These are phyloP conservation scores for Vollenhovia emeryi DNA, from an alignment of 1,140 invertebrate genomes.

Conservation along the genomic window DNA sequence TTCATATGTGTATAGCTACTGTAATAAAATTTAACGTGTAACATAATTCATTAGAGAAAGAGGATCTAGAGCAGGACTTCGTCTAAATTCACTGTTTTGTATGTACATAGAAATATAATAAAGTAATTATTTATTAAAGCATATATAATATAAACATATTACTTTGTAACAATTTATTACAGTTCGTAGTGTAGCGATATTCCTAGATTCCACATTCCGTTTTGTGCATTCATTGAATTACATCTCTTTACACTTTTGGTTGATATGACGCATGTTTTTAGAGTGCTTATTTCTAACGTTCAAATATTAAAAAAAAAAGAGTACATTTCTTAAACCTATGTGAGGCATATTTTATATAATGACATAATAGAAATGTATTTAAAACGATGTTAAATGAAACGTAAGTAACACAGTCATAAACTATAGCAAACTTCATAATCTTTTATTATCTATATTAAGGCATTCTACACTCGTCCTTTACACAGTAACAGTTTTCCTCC, in stretches of 20 bases:
- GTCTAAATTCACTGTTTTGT: constrained; percentile 54
- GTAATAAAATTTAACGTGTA: constrained; percentile 44
- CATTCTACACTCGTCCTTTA: constrained; percentile 60
- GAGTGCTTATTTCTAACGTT: constrained; percentile 16
- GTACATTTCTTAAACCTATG: neutral
- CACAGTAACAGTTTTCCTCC: constrained; percentile 1
- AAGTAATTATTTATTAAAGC: constrained; percentile 69
- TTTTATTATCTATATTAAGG: constrained; percentile 68
- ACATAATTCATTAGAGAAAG: constrained; percentile 11
- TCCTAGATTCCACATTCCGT: constrained; percentile 15
- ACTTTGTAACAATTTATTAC: constrained; percentile 51
- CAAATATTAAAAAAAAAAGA: constrained; percentile 7
- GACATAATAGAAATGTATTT: constrained; percentile 16
- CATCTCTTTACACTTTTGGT: neutral
- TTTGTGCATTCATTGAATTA: constrained; percentile 16
- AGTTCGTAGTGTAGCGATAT: neutral
- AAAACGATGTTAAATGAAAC: constrained; percentile 16
- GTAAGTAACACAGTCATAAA: constrained; percentile 5
- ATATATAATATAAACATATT: constrained; percentile 62
- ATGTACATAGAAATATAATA: constrained; percentile 69
- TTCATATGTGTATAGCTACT: constrained; percentile 47
- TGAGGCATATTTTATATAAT: constrained; percentile 13
- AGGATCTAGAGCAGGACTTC: constrained; percentile 25
- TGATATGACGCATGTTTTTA: constrained; percentile 23
- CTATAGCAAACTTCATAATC: constrained; percentile 46